Base-by-base conservation (phyloP, 2,113 vertebrate genomes). In the Microtus montanus region DNA sequence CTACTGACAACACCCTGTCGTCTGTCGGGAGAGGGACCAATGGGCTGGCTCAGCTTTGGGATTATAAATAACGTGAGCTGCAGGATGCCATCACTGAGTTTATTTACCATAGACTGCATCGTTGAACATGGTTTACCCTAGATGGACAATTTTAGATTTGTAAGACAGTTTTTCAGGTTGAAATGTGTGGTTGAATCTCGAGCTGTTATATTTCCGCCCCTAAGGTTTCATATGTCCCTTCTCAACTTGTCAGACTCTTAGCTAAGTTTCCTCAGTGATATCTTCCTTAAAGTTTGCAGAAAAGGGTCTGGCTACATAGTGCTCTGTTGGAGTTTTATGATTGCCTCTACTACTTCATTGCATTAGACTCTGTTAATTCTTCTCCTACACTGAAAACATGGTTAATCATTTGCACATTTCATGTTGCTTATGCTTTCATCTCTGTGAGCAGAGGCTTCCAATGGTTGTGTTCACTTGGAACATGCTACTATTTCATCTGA, bases 1-100 rank as follows among this genome's bases (percentile, higher is more conserved):
- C 96, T 92, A 96, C 96, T 96, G 97, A 91, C 90, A 38, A 92
- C 63, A 73, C 95, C 95, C 77, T 28, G 66, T 68, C 3, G 6
- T 73, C 93, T 54, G 96, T 96, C 0, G 35, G 98, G 98, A 97
- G 70, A 92, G 66, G 13, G 49, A 97, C 93, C 89, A 79, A 78
- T 20, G 11, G 28, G 19, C 2, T 41, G 28, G 15, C 2, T 41
- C 49, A 87, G 77, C 0, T n/a, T 93, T 87, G 49, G 7, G 19
- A 70, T 78, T 95, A 41, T 87, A 93, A 90, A 92, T 58, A 74
- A 66, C 8, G 73, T 35, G 61, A 94, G 54, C 30, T 1, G 8
- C 41, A 58, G 49, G 74, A 68, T 70, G 75, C 92, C 75, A 77
- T 77, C 64, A 11, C 1, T 73, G 79, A 82, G 35, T 61, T 77